A percentile compares a stretch with the other conserved stretches of the same genome.
Conservation (phyloP, 53 echinoderm and acorn worm genomes). For the Echinometra lucunter region DNA sequence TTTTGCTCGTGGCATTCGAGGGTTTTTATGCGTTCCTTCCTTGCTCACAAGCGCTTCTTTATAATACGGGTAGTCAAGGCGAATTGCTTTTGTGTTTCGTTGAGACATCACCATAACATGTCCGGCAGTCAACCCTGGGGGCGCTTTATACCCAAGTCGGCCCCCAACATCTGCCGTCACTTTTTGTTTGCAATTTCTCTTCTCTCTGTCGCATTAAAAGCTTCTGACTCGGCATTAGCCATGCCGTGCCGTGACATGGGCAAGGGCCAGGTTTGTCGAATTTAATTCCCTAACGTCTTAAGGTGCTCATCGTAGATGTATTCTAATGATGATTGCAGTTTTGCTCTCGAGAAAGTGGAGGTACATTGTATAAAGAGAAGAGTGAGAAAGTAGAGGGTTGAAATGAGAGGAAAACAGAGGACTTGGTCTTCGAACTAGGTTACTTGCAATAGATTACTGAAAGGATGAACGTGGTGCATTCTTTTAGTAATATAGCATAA, state of each 20-base stretch:
- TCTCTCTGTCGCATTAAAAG: conserved; percentile 68
- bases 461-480: no score
- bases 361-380: neutral
- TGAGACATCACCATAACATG: conserved; percentile 52
- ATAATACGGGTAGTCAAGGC: conserved; percentile 54
- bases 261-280: conserved; percentile 36
- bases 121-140: conserved; percentile 68
- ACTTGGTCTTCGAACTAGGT: neutral
- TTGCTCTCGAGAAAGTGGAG: neutral
- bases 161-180: conserved; percentile 71
- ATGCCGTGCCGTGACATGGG: conserved; percentile 16
- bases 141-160: conserved; percentile 64
- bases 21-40: conserved; percentile 49
- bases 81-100: conserved; percentile 54
- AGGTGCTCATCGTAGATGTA: conserved; percentile 45
- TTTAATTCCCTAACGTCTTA: conserved; percentile 47
- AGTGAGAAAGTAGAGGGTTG: neutral
- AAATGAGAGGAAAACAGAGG: neutral
- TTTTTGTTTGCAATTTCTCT: conserved; percentile 69
- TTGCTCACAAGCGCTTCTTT: conserved; percentile 18
- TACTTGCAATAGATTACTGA: neutral
- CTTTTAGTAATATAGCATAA: no score
- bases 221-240: conserved; percentile 59
- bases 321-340: conserved; percentile 46
- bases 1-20: conserved; percentile 61